Evolutionary conservation across 1,140 invertebrate species (phyloP).

Genomic region (Cheumatopsyche charites): DNA sequence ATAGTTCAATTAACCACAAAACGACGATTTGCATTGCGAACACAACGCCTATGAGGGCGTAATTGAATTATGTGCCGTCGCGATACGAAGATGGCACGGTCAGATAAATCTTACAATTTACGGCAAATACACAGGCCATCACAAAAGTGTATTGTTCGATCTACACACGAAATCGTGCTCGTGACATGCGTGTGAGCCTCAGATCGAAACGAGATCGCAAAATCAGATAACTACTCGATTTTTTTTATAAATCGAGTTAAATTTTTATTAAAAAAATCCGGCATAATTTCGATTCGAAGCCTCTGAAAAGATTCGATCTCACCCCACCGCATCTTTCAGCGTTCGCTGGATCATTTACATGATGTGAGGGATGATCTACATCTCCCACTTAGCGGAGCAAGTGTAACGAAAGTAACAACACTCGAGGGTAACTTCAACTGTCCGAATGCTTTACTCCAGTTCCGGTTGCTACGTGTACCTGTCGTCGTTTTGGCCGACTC

Average conservation of each 20-base stretch:
- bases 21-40: constrained; percentile 3
- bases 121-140: neutral
- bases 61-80: constrained; percentile 14
- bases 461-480: neutral
- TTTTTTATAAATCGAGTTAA: too few species aligned
- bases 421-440: constrained; percentile 32
- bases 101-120: constrained; percentile 26
- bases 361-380: constrained; percentile 33
- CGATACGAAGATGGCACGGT: constrained; percentile 21
- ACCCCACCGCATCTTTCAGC: neutral
- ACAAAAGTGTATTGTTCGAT: constrained; percentile 1
- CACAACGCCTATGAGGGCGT: neutral
- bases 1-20: constrained; percentile 17
- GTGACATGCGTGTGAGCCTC: too few species aligned
- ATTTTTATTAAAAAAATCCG: neutral
- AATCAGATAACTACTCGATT: neutral
- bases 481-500: constrained; percentile 17
- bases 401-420: constrained; percentile 39
- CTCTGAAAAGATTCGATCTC: neutral
- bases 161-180: too few species aligned
- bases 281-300: neutral
- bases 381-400: constrained; percentile 36
- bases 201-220: neutral
- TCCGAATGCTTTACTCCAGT: neutral
- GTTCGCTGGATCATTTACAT: constrained; percentile 37